Percentiles rank a stretch among this genome's conserved stretches.
Evolutionary conservation across 2,888 invertebrate genomes (phyloP).

Genomic region (Hirtodrosophila cameraria): DNA sequence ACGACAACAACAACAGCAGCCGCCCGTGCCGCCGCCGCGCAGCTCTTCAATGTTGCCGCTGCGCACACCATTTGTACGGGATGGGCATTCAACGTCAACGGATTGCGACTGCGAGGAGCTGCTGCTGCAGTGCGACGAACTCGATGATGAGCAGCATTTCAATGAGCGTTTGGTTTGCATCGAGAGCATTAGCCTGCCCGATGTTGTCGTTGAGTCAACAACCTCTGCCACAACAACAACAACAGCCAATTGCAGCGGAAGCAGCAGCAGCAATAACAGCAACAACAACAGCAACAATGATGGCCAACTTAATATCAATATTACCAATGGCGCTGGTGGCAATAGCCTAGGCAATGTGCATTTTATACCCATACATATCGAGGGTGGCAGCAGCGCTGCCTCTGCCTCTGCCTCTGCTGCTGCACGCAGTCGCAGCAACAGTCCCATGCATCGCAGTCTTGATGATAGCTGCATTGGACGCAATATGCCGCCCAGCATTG

Average conservation of each 20-base stretch:
- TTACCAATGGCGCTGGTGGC: constrained; percentile 78
- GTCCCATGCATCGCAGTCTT: constrained; percentile 73
- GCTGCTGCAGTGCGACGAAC: constrained; percentile 81
- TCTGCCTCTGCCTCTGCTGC: background rate
- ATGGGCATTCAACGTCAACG: constrained; percentile 80
- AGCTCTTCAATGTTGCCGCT: constrained; percentile 40
- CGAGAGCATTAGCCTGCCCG: constrained; percentile 84
- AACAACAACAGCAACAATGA: constrained; percentile 50
- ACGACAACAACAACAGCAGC: constrained; percentile 20
- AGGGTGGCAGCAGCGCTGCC: constrained; percentile 47
- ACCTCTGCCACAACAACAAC: constrained; percentile 52
- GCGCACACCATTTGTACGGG: constrained; percentile 75
- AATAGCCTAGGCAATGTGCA: constrained; percentile 82
- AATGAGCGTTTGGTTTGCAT: constrained; percentile 82
- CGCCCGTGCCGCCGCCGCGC: constrained; percentile 42
- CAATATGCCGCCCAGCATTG: constrained; percentile 60
- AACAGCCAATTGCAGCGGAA: constrained; percentile 31
- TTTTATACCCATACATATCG: constrained; percentile 82
- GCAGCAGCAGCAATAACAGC: constrained; percentile 26
- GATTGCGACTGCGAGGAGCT: constrained; percentile 81
- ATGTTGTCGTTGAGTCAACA: constrained; percentile 84
- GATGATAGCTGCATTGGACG: constrained; percentile 80
- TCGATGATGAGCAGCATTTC: constrained; percentile 68
- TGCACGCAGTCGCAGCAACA: constrained; percentile 66
- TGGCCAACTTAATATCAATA: constrained; percentile 83